phyloP scores from a whole-genome alignment of 2,113 vertebrate genomes.

The Hymenochirus boettgeri region DNA sequence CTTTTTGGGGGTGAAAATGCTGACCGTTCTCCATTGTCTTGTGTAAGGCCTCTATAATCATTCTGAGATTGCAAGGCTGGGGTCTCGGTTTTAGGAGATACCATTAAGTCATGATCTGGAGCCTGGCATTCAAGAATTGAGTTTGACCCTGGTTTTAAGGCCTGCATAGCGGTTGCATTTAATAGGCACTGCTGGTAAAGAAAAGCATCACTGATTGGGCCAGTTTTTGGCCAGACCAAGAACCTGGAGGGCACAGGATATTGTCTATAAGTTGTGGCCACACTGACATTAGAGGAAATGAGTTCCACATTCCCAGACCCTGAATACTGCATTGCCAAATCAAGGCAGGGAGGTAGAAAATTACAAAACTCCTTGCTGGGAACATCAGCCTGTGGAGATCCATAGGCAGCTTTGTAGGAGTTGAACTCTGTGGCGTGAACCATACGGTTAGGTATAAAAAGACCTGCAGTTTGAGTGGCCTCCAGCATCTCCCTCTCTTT shows the following conservation, averaged over 20 bases:
- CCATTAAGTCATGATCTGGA: constrained; percentile 58
- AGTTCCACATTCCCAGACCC: constrained; percentile 83
- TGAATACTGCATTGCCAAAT: constrained; percentile 84
- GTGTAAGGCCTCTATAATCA: constrained; percentile 59
- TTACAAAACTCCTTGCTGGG: constrained; percentile 78
- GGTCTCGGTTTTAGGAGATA: constrained; percentile 70
- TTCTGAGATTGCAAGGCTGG: constrained; percentile 57
- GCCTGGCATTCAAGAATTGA: constrained; percentile 62
- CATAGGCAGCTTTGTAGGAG: constrained; percentile 81
- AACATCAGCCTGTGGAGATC: constrained; percentile 59
- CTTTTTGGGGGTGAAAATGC: constrained; percentile 86
- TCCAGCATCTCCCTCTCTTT: constrained; percentile 93
- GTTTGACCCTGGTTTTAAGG: constrained; percentile 73
- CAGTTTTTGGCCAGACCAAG: constrained; percentile 87
- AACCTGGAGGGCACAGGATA: constrained; percentile 81
- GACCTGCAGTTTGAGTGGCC: constrained; percentile 74
- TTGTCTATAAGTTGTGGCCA: constrained; percentile 90
- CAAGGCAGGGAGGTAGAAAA: constrained; percentile 82
- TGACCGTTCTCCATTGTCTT: constrained; percentile 73
- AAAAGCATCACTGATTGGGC: constrained; percentile 79
- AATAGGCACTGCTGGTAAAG: constrained; percentile 92
- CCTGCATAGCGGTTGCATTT: constrained; percentile 75
- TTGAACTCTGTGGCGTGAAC: constrained; percentile 81
- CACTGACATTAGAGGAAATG: constrained; percentile 92
- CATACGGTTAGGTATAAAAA: constrained; percentile 77